Evolutionary conservation across 2,797 vertebrate species (phyloP), one percentile per base, ranked within the genome.

Genomic region (Anolis apletophallus): DNA sequence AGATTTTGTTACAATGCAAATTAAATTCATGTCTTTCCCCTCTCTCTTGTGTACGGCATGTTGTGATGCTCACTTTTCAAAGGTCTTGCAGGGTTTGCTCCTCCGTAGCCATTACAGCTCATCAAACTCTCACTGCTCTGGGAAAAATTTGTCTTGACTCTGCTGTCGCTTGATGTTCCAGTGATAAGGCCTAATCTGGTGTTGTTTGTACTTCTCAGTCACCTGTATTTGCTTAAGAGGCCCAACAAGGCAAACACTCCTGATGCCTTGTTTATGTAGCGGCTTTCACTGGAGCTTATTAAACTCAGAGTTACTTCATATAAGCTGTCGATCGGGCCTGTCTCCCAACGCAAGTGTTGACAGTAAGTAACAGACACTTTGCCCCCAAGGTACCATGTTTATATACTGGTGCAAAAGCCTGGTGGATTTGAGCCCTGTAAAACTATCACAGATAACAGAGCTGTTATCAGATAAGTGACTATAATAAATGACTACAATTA

Each of bases 191-290:
- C 91, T 52, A 5, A 83, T 90, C 94, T 81, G 84, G 94, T 32
- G 91, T 69, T 94, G 92, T 94, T 94, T 96, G 94, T 94, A 79
- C 92, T 91, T 85, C 95, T 96, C 93, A 92, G 90, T 93, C 95
- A 96, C 94, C 96, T 96, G 94, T 97, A 97, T 99, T 98, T 98
- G 97, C 98, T 98, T 98, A 98, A 98, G 96, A 97, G 97, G 96
- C 97, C 96, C 96, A 96, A 96, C 96, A 97, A 97, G 97, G 97
- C 97, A 97, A 98, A 98, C 95, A 92, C 80, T 95, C 96, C 96
- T 97, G 97, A 97, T 96, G 91, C 90, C 89, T 96, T 98, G 97
- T 98, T 98, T 98, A 98, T 97, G 96, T 97, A 96, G 94, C 21
- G 21, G 96, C 95, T 97, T 96, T 97, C 96, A 97, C 97, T 97